Evolutionary conservation across 1,140 invertebrate species (phyloP).

Genomic region (Drosophila littoralis): DNA sequence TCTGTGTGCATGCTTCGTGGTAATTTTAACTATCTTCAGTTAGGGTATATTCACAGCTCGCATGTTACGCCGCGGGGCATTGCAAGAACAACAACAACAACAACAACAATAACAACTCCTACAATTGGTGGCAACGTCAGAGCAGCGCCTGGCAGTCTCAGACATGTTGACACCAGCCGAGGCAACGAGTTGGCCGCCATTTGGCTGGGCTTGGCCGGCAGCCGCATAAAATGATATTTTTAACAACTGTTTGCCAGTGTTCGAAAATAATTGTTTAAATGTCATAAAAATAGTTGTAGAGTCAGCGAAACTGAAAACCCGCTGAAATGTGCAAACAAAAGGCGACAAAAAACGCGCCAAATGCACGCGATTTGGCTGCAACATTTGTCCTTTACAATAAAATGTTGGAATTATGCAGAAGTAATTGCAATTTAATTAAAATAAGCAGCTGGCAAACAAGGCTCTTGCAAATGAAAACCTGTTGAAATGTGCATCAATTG

Average conservation of each 20-base stretch:
- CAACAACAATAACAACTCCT: slow-evolving; percentile 28
- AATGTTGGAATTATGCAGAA: neutral
- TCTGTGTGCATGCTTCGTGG: too few relatives aligned
- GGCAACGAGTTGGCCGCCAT: slow-evolving; percentile 56
- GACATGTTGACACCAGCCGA: slow-evolving; percentile 76
- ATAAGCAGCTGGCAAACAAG: neutral
- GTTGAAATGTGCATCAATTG: neutral
- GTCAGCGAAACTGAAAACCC: slow-evolving; percentile 9
- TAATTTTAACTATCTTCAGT: too few relatives aligned
- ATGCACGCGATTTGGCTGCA: neutral
- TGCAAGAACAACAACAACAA: slow-evolving; percentile 50
- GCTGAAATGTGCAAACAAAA: slow-evolving; percentile 24
- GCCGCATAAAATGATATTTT: slow-evolving; percentile 64
- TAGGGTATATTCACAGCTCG: slow-evolving; percentile 19
- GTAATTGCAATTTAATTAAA: neutral
- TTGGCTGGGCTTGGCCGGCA: slow-evolving; percentile 60
- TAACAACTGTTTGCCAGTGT: slow-evolving; percentile 56
- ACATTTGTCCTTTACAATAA: neutral
- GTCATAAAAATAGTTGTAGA: slow-evolving; percentile 61
- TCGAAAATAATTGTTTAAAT: slow-evolving; percentile 82
- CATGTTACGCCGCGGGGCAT: slow-evolving; percentile 58
- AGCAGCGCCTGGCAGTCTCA: slow-evolving; percentile 56
- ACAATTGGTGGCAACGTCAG: slow-evolving; percentile 29
- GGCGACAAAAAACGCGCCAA: slow-evolving; percentile 15
- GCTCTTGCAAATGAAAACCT: neutral